Conservation (phyloP, 2,888 invertebrate genomes). For the Drosophila planitibia region DNA sequence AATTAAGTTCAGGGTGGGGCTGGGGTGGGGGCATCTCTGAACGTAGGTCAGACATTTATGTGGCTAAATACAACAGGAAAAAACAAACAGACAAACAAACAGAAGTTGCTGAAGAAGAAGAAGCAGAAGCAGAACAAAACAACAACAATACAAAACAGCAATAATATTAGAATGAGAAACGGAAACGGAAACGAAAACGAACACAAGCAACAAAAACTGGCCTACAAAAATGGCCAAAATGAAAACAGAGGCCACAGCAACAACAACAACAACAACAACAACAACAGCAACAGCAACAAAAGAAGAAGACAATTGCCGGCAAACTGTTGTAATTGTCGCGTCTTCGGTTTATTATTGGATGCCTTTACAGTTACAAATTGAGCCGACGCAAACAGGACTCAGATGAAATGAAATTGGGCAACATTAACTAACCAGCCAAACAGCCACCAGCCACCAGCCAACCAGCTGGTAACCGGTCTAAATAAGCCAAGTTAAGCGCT, state of each 20-base stretch:
- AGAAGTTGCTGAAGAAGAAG: background rate
- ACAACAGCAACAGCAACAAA: background rate
- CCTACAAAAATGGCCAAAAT: slow-evolving; percentile 51
- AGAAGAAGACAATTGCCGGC: slow-evolving; percentile 10
- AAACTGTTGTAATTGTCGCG: slow-evolving; percentile 37
- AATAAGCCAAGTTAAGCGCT: background rate
- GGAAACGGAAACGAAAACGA: slow-evolving; percentile 36
- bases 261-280: background rate
- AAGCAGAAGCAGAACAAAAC: background rate
- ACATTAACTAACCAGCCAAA: background rate
- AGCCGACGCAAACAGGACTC: background rate
- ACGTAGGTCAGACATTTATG: slow-evolving; percentile 50
- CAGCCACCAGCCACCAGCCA: no score
- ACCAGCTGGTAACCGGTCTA: background rate
- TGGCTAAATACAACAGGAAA: slow-evolving; percentile 36
- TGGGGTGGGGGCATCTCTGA: slow-evolving; percentile 58
- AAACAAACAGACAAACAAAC: slow-evolving; percentile 12
- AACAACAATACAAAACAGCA: slow-evolving; percentile 15
- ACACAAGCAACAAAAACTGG: slow-evolving; percentile 20
- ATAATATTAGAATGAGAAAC: slow-evolving; percentile 31
- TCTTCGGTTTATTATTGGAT: slow-evolving; percentile 27
- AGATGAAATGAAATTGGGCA: background rate
- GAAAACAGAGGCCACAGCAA: slow-evolving; percentile 20
- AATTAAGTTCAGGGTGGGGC: background rate
- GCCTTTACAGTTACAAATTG: background rate